Conservation (phyloP, 2,113 vertebrate species). For the Poecile atricapillus region DNA sequence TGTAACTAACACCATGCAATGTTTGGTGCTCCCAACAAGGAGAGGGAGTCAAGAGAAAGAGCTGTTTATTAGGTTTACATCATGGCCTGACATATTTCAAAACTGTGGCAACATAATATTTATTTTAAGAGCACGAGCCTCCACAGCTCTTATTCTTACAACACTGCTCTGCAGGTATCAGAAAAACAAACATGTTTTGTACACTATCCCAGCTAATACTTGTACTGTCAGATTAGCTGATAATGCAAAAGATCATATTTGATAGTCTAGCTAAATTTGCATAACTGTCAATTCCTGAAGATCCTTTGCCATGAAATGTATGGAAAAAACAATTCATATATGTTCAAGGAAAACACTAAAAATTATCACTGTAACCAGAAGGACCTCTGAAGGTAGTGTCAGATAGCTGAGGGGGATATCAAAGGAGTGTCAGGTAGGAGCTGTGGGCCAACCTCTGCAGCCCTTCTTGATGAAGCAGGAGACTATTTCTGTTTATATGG, state of each 20-base stretch:
- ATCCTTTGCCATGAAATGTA: not conserved
- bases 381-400: not conserved
- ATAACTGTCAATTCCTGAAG: not conserved
- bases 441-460: not conserved
- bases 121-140: not conserved
- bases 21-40: not conserved
- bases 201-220: not conserved
- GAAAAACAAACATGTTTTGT: not conserved
- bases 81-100: not conserved
- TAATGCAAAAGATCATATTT: not conserved
- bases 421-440: not conserved
- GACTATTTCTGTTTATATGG: not conserved
- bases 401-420: not conserved
- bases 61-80: not conserved
- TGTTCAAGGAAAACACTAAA: not conserved
- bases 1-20: not conserved
- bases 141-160: not conserved
- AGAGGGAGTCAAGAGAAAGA: not conserved
- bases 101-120: not conserved
- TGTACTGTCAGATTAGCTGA: not conserved
- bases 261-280: not conserved
- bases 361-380: not conserved
- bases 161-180: not conserved
- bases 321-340: not conserved
- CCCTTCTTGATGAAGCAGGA: not conserved